Evolutionary conservation across 2,113 vertebrate genomes (phyloP).

Genomic region (Anolis sagrei): DNA sequence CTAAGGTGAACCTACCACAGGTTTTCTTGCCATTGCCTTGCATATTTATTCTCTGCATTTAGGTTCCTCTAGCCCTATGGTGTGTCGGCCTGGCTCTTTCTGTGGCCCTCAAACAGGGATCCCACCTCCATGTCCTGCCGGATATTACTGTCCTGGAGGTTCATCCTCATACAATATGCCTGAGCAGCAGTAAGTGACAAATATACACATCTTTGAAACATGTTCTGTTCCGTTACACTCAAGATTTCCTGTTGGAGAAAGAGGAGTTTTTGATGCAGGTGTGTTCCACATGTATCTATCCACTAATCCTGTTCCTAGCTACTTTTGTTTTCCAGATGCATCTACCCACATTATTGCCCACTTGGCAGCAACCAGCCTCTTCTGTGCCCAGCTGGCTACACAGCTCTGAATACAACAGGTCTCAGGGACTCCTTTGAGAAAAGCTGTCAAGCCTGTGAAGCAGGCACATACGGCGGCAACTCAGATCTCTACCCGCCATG

Average conservation of each 20-base stretch:
- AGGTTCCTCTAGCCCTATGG: slow-evolving; percentile 84
- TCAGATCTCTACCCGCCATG: slow-evolving; percentile 72
- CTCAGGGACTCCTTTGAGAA: slow-evolving; percentile 80
- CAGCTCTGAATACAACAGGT: slow-evolving; percentile 80
- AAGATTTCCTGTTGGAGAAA: accelerated
- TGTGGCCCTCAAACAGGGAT: slow-evolving; percentile 81
- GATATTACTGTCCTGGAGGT: slow-evolving; percentile 86
- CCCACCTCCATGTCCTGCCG: slow-evolving; percentile 83
- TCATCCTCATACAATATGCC: slow-evolving; percentile 80
- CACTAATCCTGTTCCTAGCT: background rate
- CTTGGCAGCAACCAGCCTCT: slow-evolving; percentile 77
- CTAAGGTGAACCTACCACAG: no score
- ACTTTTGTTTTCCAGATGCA: slow-evolving; percentile 78
- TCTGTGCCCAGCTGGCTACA: slow-evolving; percentile 82
- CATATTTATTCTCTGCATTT: background rate
- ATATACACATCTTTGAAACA: background rate
- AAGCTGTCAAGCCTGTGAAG: slow-evolving; percentile 82
- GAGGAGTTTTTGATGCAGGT: background rate
- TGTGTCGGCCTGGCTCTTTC: slow-evolving; percentile 85
- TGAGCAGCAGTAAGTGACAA: slow-evolving; percentile 80
- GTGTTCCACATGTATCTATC: no score
- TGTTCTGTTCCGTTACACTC: background rate
- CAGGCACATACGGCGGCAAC: slow-evolving; percentile 79
- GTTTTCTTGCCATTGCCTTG: background rate
- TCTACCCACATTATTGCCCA: slow-evolving; percentile 89